A percentile compares a stretch with the other conserved stretches of the same genome.
Evolutionary conservation across 1,140 invertebrate genomes (phyloP).

Genomic region (Halictus rubicundus): DNA sequence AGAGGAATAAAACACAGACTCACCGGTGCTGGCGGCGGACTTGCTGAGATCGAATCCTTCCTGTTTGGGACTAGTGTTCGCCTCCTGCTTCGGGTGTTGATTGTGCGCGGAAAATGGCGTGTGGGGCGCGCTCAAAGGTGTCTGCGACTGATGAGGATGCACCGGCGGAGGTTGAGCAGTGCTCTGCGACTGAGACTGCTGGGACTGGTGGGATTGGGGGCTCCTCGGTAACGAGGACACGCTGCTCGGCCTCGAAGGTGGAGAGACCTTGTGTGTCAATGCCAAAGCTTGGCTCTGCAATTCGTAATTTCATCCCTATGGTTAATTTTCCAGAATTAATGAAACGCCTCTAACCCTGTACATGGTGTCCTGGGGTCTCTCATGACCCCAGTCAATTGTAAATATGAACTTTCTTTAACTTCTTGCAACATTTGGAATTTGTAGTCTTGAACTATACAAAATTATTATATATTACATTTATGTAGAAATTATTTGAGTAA

Average conservation of each 20-base stretch:
- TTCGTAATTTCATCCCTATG: not conserved
- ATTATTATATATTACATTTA: too few species aligned
- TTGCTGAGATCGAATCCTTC: slow-evolving; percentile 84
- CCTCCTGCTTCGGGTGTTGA: slow-evolving; percentile 77
- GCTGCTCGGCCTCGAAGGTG: slow-evolving; percentile 79
- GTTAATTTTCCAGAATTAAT: not conserved
- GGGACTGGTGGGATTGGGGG: slow-evolving; percentile 76
- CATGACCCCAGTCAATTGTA: too few species aligned
- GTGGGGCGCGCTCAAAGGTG: slow-evolving; percentile 75
- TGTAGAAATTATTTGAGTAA: too few species aligned
- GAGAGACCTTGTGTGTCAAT: slow-evolving; percentile 82
- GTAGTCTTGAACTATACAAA: too few species aligned
- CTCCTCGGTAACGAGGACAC: slow-evolving; percentile 77
- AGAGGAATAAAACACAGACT: slow-evolving; percentile 61
- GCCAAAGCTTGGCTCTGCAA: slow-evolving; percentile 84
- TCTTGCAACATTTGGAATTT: too few species aligned
- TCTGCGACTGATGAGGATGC: slow-evolving; percentile 74
- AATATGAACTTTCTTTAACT: too few species aligned
- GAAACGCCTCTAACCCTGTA: too few species aligned
- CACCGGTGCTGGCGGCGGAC: slow-evolving; percentile 80
- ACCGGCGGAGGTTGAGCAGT: slow-evolving; percentile 69
- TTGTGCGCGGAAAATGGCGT: slow-evolving; percentile 79
- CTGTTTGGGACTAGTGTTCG: slow-evolving; percentile 82
- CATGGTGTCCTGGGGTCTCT: too few species aligned
- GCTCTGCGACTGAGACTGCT: slow-evolving; percentile 71